These are phyloP conservation scores for Dendropsophus ebraccatus DNA, from an alignment of 2,113 vertebrate species.

Conservation along the genomic window DNA sequence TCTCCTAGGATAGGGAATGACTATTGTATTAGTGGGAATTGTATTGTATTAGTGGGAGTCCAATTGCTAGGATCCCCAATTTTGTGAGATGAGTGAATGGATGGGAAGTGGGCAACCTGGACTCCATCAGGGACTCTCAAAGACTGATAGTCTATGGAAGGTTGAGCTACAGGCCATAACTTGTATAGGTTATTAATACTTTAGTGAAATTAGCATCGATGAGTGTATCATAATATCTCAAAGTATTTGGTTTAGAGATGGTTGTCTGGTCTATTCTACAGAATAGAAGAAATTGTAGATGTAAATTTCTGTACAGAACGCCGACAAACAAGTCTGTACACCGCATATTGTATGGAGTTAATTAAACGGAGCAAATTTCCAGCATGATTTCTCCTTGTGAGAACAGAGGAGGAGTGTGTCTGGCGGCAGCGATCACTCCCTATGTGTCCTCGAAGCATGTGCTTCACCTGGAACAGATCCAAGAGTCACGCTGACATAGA, in stretches of 20 bases:
- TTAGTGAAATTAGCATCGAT: background rate
- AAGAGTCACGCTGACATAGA: background rate
- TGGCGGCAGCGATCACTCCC: background rate
- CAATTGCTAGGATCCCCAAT: no score
- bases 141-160: background rate
- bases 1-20: no score
- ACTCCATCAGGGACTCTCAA: no score
- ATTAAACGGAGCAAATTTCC: constrained; percentile 18
- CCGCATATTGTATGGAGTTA: constrained; percentile 29
- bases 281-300: constrained; percentile 13
- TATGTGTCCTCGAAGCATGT: background rate
- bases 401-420: constrained; percentile 15
- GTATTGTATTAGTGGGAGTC: no score
- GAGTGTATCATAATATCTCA: background rate
- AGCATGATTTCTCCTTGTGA: background rate
- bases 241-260: background rate
- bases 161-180: background rate
- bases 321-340: constrained; percentile 6
- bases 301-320: constrained; percentile 5
- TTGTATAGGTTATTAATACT: background rate
- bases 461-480: background rate
- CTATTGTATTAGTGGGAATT: no score
- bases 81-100: no score
- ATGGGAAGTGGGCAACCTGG: no score
- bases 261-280: background rate